Percentiles rank a stretch among this genome's conserved stretches.
Evolutionary conservation across 2,888 invertebrate genomes (phyloP).

Genomic region (Ormyrus labotus): DNA sequence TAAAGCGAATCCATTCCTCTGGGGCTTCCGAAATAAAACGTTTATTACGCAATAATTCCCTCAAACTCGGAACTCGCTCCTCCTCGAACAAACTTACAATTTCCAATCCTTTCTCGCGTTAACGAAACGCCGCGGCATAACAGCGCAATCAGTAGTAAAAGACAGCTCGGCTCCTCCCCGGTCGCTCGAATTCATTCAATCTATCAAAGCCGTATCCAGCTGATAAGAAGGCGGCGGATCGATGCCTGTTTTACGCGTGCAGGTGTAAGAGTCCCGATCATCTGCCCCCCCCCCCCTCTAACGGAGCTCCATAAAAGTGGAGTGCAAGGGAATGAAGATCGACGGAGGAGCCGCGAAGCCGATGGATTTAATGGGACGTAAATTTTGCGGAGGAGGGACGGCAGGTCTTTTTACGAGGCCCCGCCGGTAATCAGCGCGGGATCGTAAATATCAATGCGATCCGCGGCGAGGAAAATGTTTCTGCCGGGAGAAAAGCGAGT

Average conservation of each 20-base stretch:
- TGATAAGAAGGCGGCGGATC: background rate
- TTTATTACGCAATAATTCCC: too few relatives aligned
- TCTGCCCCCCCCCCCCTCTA: too few relatives aligned
- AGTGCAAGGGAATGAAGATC: constrained; percentile 36
- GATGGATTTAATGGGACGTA: constrained; percentile 52
- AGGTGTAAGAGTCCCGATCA: background rate
- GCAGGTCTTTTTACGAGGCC: constrained; percentile 33
- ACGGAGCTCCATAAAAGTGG: too few relatives aligned
- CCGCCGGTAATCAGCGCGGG: constrained; percentile 27
- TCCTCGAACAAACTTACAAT: too few relatives aligned
- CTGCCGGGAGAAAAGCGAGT: background rate
- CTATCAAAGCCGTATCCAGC: constrained; percentile 4
- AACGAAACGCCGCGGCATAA: too few relatives aligned
- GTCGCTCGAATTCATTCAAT: background rate
- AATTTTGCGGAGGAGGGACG: constrained; percentile 25
- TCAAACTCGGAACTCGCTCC: too few relatives aligned
- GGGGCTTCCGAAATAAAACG: too few relatives aligned
- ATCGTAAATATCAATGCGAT: constrained; percentile 44
- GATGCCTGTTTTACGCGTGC: background rate
- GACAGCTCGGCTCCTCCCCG: too few relatives aligned
- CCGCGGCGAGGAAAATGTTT: background rate
- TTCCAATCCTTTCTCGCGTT: too few relatives aligned
- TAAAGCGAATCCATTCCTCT: too few relatives aligned
- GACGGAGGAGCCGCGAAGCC: constrained; percentile 31
- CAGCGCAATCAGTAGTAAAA: too few relatives aligned